Conservation (phyloP, 2,888 invertebrate species). For the Dioctria linearis region DNA sequence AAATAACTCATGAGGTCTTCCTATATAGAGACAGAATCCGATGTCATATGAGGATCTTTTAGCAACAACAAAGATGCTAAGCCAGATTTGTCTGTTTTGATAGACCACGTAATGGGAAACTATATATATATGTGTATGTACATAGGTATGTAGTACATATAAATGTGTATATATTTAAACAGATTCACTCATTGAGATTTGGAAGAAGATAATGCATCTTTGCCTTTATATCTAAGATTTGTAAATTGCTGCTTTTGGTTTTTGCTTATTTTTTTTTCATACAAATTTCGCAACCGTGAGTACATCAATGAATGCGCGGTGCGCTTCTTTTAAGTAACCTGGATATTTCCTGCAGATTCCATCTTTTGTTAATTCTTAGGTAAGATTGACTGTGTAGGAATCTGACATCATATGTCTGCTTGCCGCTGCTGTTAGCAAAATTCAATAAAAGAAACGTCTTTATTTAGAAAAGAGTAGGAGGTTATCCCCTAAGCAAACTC, state of each 20-base stretch:
- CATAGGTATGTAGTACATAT: too few species aligned
- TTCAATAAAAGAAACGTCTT: conserved; percentile 24
- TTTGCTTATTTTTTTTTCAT: neutral
- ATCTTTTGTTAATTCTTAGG: conserved; percentile 5
- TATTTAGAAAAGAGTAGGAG: conserved; percentile 40
- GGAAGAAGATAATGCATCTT: neutral
- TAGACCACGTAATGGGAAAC: neutral
- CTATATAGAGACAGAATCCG: neutral
- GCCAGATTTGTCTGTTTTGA: neutral
- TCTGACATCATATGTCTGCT: conserved; percentile 20
- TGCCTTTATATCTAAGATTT: conserved; percentile 21
- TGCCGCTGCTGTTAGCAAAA: neutral
- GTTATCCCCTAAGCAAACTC: conserved; percentile 1
- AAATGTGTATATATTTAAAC: neutral
- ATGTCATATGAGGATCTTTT: neutral
- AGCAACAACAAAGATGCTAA: neutral
- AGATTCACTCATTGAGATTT: neutral
- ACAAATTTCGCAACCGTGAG: conserved; percentile 4
- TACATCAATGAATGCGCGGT: neutral
- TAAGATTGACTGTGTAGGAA: neutral
- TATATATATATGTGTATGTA: neutral
- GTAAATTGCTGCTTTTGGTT: neutral
- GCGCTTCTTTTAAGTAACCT: conserved; percentile 11
- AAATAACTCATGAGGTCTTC: neutral
- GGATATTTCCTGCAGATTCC: neutral